phyloP scores from a whole-genome alignment of 2,113 vertebrate genomes.

The Erinaceus europaeus region DNA sequence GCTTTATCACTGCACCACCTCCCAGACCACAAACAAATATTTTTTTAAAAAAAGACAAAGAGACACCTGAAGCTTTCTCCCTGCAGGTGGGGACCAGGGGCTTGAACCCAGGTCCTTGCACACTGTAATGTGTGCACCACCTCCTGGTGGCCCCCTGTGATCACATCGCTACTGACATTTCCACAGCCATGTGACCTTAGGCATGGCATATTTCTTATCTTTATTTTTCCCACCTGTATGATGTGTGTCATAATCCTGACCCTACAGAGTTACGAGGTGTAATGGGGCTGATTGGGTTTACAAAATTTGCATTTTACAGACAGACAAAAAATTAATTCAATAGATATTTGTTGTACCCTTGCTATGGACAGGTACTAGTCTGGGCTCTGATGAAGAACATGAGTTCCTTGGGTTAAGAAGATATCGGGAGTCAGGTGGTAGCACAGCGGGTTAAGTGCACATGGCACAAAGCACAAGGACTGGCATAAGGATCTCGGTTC shows the following conservation, averaged over 20 bases:
- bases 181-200: conserved; percentile 1
- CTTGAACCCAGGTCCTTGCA: too few relatives aligned
- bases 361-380: neutral
- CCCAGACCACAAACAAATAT: too few relatives aligned
- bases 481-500: too few relatives aligned
- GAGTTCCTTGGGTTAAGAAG: neutral
- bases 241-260: neutral
- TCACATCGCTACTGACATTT: conserved; percentile 33
- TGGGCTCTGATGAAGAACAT: neutral
- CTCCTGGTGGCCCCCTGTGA: too few relatives aligned
- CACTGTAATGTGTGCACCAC: too few relatives aligned
- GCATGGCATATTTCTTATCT: neutral
- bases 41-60: too few relatives aligned
- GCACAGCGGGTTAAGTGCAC: too few relatives aligned
- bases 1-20: too few relatives aligned
- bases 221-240: neutral
- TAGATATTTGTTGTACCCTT: conserved; percentile 17
- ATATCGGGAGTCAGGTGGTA: too few relatives aligned
- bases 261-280: neutral
- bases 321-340: conserved; percentile 21
- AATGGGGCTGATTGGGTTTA: neutral
- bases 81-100: too few relatives aligned
- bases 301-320: conserved; percentile 34
- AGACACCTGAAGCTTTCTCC: too few relatives aligned
- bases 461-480: too few relatives aligned